Evolutionary conservation across 2,113 vertebrate genomes (phyloP).

Genomic region (Muntiacus muntjak): DNA sequence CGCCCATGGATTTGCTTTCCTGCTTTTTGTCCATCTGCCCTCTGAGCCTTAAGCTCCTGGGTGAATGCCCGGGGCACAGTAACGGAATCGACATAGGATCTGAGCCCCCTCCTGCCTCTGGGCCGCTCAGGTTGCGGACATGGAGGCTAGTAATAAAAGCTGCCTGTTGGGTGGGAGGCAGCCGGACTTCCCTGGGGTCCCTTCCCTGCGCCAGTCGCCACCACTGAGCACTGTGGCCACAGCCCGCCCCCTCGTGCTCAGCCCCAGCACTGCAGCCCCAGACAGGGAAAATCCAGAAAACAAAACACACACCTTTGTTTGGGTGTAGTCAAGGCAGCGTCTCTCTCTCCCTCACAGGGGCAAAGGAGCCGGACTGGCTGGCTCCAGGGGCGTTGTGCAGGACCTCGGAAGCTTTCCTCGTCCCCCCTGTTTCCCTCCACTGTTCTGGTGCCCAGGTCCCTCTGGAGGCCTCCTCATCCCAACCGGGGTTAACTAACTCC

Average conservation of each 20-base stretch:
- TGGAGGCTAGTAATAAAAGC: not conserved
- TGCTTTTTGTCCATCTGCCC: not conserved
- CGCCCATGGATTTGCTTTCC: not conserved
- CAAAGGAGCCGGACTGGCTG: not conserved
- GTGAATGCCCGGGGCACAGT: not conserved
- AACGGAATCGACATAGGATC: no score
- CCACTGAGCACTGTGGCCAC: not conserved
- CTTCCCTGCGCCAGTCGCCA: not conserved
- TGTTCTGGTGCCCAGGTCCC: not conserved
- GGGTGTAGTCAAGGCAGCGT: conserved; percentile 30
- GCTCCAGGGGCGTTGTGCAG: not conserved
- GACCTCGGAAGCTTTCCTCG: not conserved
- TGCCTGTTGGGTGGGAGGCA: not conserved
- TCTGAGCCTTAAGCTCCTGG: not conserved
- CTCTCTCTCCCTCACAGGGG: not conserved
- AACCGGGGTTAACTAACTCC: not conserved
- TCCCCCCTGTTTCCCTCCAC: not conserved
- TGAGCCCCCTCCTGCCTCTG: not conserved
- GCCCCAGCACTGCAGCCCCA: not conserved
- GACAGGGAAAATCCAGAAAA: conserved; percentile 40
- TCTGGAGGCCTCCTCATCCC: not conserved
- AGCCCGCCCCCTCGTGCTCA: conserved; percentile 41
- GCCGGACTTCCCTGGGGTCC: not conserved
- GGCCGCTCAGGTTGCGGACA: not conserved
- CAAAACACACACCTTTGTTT: conserved; percentile 72